These are phyloP conservation scores for Apodemia duryi DNA, from an alignment of 2,888 invertebrate genomes.

Conservation along the genomic window DNA sequence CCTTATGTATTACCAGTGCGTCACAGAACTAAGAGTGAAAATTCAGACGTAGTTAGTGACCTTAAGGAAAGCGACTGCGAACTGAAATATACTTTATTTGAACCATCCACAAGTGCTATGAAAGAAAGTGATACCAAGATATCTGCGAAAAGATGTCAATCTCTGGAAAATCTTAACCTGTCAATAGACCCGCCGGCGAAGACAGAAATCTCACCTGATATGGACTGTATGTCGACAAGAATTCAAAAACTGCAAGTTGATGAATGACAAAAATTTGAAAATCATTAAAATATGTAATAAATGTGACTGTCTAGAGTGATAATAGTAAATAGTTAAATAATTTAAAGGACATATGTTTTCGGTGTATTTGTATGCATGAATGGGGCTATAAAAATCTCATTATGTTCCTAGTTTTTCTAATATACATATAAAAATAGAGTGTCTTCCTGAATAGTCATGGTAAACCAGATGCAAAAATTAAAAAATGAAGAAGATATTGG, in stretches of 20 bases:
- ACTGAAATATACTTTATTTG: slow-evolving; percentile 53
- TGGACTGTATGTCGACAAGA: slow-evolving; percentile 81
- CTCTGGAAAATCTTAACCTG: slow-evolving; percentile 78
- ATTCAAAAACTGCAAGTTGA: slow-evolving; percentile 82
- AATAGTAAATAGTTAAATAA: slow-evolving; percentile 43
- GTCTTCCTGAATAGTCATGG: not conserved
- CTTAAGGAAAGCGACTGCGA: slow-evolving; percentile 53
- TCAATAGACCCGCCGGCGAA: slow-evolving; percentile 54
- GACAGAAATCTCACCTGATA: slow-evolving; percentile 68
- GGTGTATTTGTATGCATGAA: slow-evolving; percentile 54
- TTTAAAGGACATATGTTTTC: slow-evolving; percentile 55
- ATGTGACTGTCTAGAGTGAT: slow-evolving; percentile 41
- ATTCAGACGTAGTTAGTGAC: slow-evolving; percentile 74
- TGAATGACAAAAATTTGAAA: slow-evolving; percentile 60
- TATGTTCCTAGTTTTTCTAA: slow-evolving; percentile 54
- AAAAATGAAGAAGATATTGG: too few species aligned
- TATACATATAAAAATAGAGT: not conserved
- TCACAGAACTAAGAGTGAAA: slow-evolving; percentile 81
- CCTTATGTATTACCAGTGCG: slow-evolving; percentile 79
- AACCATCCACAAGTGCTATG: slow-evolving; percentile 60
- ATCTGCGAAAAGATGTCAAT: slow-evolving; percentile 80
- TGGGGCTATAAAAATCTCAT: slow-evolving; percentile 44
- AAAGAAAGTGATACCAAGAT: slow-evolving; percentile 48
- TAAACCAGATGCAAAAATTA: too few species aligned
- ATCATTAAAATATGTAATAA: slow-evolving; percentile 18